These are phyloP conservation scores for Ruditapes philippinarum DNA, from an alignment of 1,140 invertebrate species.

Conservation along the genomic window DNA sequence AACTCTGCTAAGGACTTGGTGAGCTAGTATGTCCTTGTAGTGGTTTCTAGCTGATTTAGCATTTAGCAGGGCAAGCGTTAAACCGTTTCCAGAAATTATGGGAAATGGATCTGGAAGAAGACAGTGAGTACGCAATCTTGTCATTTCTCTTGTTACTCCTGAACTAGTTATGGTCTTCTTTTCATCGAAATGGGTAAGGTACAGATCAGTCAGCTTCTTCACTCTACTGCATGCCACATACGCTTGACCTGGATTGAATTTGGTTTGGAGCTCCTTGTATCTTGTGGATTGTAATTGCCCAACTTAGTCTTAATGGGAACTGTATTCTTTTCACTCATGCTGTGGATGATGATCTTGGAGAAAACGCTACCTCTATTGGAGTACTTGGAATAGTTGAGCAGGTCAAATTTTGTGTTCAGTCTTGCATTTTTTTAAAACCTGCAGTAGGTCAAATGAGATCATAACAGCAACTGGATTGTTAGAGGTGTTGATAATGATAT, in stretches of 20 bases:
- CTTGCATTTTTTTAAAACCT: background rate
- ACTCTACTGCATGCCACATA: slow-evolving; percentile 72
- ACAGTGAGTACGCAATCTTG: background rate
- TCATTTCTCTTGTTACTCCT: background rate
- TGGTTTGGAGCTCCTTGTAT: slow-evolving; percentile 64
- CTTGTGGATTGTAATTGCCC: slow-evolving; percentile 72
- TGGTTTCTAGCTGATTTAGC: slow-evolving; percentile 1
- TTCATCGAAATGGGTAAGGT: slow-evolving; percentile 49
- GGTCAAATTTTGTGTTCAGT: background rate
- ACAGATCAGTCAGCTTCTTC: slow-evolving; percentile 55
- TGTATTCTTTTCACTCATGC: slow-evolving; percentile 48
- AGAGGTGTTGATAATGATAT: background rate
- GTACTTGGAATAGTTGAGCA: background rate
- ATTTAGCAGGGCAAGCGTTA: background rate
- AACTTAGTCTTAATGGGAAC: slow-evolving; percentile 67
- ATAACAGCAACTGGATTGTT: slow-evolving; percentile 7
- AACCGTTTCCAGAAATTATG: background rate
- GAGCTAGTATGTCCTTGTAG: background rate
- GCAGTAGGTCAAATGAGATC: background rate
- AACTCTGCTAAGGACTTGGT: too few relatives aligned
- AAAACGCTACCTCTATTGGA: background rate
- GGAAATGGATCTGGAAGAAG: background rate
- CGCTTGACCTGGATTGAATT: slow-evolving; percentile 63
- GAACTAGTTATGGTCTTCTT: background rate
- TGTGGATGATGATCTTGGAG: background rate